Conservation (phyloP, 2,888 invertebrate species). For the Tricholauxania praeusta region DNA sequence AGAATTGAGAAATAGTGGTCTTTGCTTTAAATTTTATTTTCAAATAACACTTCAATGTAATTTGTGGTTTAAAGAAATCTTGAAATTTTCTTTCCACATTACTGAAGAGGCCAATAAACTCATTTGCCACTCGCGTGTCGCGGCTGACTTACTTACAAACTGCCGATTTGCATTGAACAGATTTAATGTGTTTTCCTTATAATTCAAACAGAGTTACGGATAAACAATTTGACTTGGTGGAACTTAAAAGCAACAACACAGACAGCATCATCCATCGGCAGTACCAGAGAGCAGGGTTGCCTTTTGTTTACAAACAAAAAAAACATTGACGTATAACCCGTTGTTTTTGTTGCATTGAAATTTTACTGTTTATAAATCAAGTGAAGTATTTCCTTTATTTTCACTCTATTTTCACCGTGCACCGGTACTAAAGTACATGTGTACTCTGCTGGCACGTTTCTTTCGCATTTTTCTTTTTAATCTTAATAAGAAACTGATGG, state of each 20-base stretch:
- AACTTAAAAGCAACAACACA: not conserved
- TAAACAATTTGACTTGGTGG: not conserved
- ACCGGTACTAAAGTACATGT: no score
- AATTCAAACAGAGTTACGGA: not conserved
- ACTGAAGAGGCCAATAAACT: not conserved
- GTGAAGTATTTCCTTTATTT: not conserved
- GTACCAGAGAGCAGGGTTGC: no score
- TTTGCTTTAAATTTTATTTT: not conserved
- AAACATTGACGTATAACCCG: not conserved
- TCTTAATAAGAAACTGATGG: no score
- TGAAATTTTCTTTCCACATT: not conserved
- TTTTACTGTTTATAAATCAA: conserved; percentile 10
- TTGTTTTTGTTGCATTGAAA: not conserved
- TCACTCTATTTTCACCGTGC: no score
- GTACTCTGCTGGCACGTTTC: no score
- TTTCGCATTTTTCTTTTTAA: no score
- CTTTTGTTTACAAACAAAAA: not conserved
- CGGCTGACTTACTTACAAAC: conserved; percentile 5
- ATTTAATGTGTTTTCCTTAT: not conserved
- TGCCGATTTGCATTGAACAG: conserved; percentile 15
- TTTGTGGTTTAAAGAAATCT: no score
- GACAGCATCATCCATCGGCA: not conserved
- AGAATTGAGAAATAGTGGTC: no score
- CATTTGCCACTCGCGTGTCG: conserved; percentile 1
- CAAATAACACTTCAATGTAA: not conserved